Evolutionary conservation across 2,797 vertebrate genomes (phyloP).

Genomic region (Alectoris magna): DNA sequence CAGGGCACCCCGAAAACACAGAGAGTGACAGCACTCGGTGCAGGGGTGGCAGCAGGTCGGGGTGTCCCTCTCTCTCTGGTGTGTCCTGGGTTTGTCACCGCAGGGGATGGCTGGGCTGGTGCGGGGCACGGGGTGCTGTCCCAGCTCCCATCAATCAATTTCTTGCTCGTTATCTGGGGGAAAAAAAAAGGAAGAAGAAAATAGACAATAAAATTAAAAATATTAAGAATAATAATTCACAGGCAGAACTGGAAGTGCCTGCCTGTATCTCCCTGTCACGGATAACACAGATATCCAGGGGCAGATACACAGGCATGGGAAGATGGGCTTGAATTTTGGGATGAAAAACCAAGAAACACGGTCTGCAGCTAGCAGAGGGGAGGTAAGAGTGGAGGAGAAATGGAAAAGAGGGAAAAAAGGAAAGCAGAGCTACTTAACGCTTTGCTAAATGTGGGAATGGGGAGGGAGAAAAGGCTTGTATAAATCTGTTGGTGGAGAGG

Average conservation of each 20-base stretch:
- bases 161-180: conserved; percentile 47
- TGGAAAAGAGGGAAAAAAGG: not conserved
- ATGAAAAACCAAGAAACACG: not conserved
- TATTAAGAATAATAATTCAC: not conserved
- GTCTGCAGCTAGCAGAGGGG: not conserved
- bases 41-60: not conserved
- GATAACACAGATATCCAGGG: not conserved
- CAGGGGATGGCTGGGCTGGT: not conserved
- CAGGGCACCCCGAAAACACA: not conserved
- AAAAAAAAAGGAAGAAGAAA: not conserved
- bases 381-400: not conserved
- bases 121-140: not conserved
- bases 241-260: not conserved
- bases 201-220: not conserved
- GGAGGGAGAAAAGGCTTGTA: not conserved
- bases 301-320: not conserved
- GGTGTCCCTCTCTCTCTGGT: not conserved
- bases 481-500: rapidly evolving
- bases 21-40: not conserved
- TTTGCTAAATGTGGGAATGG: not conserved
- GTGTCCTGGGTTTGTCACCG: not conserved
- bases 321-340: not conserved
- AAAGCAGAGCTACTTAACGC: rapidly evolving
- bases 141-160: conserved; percentile 29
- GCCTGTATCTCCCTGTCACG: not conserved